Conservation (phyloP, 2,797 vertebrate species). For the Coluber constrictor region DNA sequence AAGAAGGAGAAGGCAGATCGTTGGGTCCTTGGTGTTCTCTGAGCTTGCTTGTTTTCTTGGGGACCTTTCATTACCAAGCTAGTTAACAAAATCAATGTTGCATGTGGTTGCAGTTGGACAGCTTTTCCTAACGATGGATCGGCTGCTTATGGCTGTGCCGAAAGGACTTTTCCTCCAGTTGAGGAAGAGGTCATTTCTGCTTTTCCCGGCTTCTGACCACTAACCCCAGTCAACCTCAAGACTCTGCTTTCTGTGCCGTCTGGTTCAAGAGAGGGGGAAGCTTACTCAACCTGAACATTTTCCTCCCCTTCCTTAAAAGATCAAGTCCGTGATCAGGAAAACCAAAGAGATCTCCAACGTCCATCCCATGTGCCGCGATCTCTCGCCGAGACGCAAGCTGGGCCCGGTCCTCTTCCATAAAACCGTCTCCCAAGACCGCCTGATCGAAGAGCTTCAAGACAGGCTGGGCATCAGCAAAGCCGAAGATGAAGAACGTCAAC, state of each 20-base stretch:
- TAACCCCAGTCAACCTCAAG: conserved; percentile 45
- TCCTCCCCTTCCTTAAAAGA: conserved; percentile 72
- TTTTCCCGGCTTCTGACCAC: conserved; percentile 36
- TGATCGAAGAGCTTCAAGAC: conserved; percentile 91
- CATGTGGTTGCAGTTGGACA: conserved; percentile 33
- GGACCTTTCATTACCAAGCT: not conserved
- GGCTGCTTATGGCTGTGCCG: conserved; percentile 48
- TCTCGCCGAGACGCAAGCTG: conserved; percentile 81
- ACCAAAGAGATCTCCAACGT: conserved; percentile 90
- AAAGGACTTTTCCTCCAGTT: conserved; percentile 40
- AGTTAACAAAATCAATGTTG: not conserved
- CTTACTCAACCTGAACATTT: conserved; percentile 52
- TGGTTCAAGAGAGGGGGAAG: not conserved
- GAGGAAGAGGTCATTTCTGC: conserved; percentile 44
- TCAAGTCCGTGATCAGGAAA: conserved; percentile 93
- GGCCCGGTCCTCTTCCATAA: conserved; percentile 89
- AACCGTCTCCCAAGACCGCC: conserved; percentile 85
- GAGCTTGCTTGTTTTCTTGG: not conserved
- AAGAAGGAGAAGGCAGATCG: too few species aligned
- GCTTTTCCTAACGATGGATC: conserved; percentile 57
- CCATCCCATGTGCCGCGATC: conserved; percentile 92
- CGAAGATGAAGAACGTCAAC: conserved; percentile 68
- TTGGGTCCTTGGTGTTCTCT: not conserved
- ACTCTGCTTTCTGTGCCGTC: conserved; percentile 34
- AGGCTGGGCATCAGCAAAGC: conserved; percentile 83